These are phyloP conservation scores for Salvelinus fontinalis DNA, from an alignment of 2,113 vertebrate genomes.

Conservation along the genomic window DNA sequence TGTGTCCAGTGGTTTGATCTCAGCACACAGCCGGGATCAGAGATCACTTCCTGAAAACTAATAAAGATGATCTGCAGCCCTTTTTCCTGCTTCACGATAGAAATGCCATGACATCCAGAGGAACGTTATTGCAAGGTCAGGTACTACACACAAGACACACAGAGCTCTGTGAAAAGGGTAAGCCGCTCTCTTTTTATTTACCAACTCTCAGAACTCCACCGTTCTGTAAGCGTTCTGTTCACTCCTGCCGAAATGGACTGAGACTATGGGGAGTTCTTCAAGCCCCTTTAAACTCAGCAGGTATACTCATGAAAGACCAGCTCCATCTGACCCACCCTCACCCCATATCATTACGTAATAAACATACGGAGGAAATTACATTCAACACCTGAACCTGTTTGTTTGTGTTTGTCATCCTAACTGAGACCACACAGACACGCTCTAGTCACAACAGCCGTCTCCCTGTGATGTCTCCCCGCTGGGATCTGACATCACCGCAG, in stretches of 20 bases:
- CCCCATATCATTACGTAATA: constrained; percentile 21
- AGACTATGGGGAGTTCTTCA: constrained; percentile 26
- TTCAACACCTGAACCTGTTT: constrained; percentile 48
- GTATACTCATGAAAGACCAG: constrained; percentile 51
- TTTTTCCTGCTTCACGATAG: neutral
- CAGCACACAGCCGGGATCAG: constrained; percentile 9
- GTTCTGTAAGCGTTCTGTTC: neutral
- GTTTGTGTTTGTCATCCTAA: constrained; percentile 31
- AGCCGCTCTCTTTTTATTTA: constrained; percentile 30
- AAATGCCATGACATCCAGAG: constrained; percentile 31
- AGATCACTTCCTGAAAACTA: constrained; percentile 31
- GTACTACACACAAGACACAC: constrained; percentile 2
- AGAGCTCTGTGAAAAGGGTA: constrained; percentile 26
- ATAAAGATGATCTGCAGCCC: constrained; percentile 32
- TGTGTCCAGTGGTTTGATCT: constrained; percentile 13
- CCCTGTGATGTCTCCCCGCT: constrained; percentile 43
- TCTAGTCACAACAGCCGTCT: constrained; percentile 40
- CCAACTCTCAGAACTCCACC: constrained; percentile 26
- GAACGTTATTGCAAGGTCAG: constrained; percentile 39
- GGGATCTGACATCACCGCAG: constrained; percentile 2
- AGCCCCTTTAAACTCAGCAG: constrained; percentile 61
- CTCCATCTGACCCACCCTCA: constrained; percentile 22
- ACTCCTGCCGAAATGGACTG: neutral
- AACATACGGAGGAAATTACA: constrained; percentile 48
- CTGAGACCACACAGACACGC: neutral